Base-by-base conservation (phyloP, 2,888 invertebrate genomes). In the Spialia ferax region DNA sequence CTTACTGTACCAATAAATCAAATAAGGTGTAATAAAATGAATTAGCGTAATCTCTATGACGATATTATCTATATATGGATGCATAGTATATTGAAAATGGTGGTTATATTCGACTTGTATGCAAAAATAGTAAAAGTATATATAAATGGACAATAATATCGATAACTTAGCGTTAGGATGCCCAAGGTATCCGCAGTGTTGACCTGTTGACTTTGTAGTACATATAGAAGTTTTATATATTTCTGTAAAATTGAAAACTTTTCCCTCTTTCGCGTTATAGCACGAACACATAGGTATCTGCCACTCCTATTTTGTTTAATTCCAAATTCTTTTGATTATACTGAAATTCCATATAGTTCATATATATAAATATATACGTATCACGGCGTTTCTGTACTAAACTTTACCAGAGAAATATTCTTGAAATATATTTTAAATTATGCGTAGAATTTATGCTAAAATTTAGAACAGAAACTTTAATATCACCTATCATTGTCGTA, bases 101-200 rank as follows among this genome's bases (percentile, higher is more conserved):
- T 89, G 85, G 82, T 85, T 82, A 85, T 86, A 83, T 81, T 85
- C 84, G 77, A 82, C 87, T 89, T 89, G 87, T 89, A 91, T 90
- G 89, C 90, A 87, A 86, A 87, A 87, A 87, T 87, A 89, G 85
- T 90, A 90, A 88, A 89, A 90, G 81, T 87, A 90, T 87, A 87
- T 87, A 91, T 87, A 89, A 87, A 87, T 85, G 84, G 86, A 89
- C 83, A 85, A 87, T 86, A 85, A 82, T 82, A 81, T 88, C 81
- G 81, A 81, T 77, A 86, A 91, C 93, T 92, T 93, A 92, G 88
- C 93, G 91, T 90, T 80, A 88, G 93, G 92, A 93, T 93, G 93
- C 93, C 93, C 93, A 91, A 89, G 84, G 87, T 87, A 88, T 91
- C 89, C 86, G 90, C 80, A 79, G 89, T 90, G 91, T 85, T 86